phyloP scores from a whole-genome alignment of 2,797 vertebrate genomes.

The Pangasius mekongensis region DNA sequence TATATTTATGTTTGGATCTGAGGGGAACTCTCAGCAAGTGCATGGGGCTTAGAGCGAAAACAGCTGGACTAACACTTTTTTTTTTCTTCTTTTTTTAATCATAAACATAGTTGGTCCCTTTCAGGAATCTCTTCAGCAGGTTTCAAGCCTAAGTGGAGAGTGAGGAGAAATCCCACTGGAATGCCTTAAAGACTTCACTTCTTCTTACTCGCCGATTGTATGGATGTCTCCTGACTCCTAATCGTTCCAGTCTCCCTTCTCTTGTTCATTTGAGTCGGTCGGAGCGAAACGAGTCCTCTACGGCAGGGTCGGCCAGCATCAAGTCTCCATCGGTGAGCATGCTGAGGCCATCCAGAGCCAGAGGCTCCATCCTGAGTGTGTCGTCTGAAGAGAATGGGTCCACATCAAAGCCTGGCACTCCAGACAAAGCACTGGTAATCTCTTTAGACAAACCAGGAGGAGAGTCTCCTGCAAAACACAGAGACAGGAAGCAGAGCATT shows the following conservation, averaged over 20 bases:
- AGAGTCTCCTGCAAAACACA: conserved; percentile 77
- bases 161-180: conserved; percentile 44
- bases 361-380: conserved; percentile 83
- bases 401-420: conserved; percentile 89
- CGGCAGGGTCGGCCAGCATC: conserved; percentile 86
- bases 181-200: conserved; percentile 39
- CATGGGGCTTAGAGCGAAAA: conserved; percentile 54
- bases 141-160: conserved; percentile 17
- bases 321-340: conserved; percentile 88
- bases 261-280: conserved; percentile 83
- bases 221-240: conserved; percentile 4
- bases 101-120: conserved; percentile 45
- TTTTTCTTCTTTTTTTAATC: neutral
- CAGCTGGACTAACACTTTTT: conserved; percentile 35
- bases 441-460: conserved; percentile 89
- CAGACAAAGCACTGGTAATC: conserved; percentile 86
- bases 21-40: conserved; percentile 64
- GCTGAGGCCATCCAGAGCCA: conserved; percentile 84
- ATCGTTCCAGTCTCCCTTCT: neutral
- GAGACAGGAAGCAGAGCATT: neutral
- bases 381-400: conserved; percentile 84
- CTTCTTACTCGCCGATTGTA: conserved; percentile 8
- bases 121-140: conserved; percentile 41
- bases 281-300: conserved; percentile 91
- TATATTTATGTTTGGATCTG: conserved; percentile 55